Conservation (phyloP, 1,140 invertebrate genomes). For the Drosophila prosaltans region DNA sequence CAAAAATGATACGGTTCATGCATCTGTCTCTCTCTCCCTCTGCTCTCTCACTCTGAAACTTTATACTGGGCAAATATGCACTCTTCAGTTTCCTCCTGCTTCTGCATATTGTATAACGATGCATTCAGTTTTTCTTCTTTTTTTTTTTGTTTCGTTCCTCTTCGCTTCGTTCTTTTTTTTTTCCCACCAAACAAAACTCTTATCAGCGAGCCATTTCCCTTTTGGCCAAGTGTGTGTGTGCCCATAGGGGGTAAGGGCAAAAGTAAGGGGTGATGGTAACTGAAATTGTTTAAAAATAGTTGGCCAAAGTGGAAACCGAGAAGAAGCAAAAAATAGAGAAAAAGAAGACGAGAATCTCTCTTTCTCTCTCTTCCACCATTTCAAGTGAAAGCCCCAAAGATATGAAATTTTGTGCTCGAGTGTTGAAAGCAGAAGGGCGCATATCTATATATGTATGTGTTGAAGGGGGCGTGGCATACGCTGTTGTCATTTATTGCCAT, state of each 20-base stretch:
- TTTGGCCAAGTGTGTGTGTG: constrained; percentile 50
- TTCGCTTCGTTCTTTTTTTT: constrained; percentile 23
- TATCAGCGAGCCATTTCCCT: constrained; percentile 61
- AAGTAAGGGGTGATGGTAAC: constrained; percentile 30
- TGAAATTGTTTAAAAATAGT: constrained; percentile 69
- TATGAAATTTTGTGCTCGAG: constrained; percentile 61
- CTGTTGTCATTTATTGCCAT: constrained; percentile 66
- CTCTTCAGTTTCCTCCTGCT: constrained; percentile 18
- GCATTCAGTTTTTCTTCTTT: constrained; percentile 28
- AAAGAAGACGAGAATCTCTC: background rate
- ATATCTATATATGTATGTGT: constrained; percentile 5
- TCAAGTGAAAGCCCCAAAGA: constrained; percentile 54
- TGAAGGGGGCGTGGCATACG: constrained; percentile 31
- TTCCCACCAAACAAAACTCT: constrained; percentile 60
- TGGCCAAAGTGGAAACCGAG: constrained; percentile 53
- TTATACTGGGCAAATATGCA: constrained; percentile 20
- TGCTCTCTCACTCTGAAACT: constrained; percentile 6
- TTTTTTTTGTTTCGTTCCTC: constrained; percentile 2
- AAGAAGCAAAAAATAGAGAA: constrained; percentile 44
- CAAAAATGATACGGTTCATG: constrained; percentile 45
- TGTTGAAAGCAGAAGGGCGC: constrained; percentile 28
- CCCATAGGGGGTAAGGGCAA: constrained; percentile 9
- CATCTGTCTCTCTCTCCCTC: constrained; percentile 20
- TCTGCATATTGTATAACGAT: constrained; percentile 63
- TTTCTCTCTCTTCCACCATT: background rate